These are phyloP conservation scores for Cepaea hortensis DNA, from an alignment of 2,888 invertebrate genomes.

Conservation along the genomic window DNA sequence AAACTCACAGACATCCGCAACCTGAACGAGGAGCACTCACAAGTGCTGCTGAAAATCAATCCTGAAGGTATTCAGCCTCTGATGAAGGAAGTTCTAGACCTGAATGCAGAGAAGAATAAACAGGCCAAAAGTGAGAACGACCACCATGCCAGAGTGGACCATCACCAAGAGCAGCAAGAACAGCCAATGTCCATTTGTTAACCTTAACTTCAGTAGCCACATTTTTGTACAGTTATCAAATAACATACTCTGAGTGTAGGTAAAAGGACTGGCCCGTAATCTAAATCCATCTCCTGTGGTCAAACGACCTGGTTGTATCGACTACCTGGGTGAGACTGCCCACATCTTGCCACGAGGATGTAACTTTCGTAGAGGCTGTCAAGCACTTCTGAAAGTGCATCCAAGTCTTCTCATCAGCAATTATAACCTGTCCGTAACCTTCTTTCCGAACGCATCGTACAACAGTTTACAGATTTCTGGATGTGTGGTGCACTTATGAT, in stretches of 20 bases:
- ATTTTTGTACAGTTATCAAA: conserved; percentile 30
- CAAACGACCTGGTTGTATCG: background rate
- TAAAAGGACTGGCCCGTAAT: conserved; percentile 10
- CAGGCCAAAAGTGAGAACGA: conserved; percentile 43
- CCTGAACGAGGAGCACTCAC: conserved; percentile 92
- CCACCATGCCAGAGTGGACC: conserved; percentile 41
- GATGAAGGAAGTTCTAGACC: conserved; percentile 95
- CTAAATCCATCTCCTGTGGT: background rate
- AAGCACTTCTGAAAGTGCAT: background rate
- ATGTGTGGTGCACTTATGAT: background rate
- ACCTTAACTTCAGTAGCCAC: conserved; percentile 29
- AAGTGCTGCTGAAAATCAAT: conserved; percentile 94
- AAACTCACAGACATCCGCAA: conserved; percentile 93
- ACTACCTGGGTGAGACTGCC: conserved; percentile 21
- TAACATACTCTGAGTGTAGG: conserved; percentile 1
- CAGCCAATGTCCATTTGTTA: conserved; percentile 49
- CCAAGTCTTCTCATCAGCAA: background rate
- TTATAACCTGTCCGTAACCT: background rate
- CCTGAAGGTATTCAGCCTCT: conserved; percentile 93
- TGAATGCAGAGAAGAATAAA: conserved; percentile 76
- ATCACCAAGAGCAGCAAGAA: conserved; percentile 37
- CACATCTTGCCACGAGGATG: conserved; percentile 40
- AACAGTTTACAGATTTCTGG: conserved; percentile 5
- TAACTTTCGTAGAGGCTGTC: conserved; percentile 18
- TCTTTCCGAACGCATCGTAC: background rate